Percentiles rank a stretch among this genome's conserved stretches.
Conservation (phyloP, 2,888 invertebrate genomes). For the Leptarthrus brevirostris region DNA sequence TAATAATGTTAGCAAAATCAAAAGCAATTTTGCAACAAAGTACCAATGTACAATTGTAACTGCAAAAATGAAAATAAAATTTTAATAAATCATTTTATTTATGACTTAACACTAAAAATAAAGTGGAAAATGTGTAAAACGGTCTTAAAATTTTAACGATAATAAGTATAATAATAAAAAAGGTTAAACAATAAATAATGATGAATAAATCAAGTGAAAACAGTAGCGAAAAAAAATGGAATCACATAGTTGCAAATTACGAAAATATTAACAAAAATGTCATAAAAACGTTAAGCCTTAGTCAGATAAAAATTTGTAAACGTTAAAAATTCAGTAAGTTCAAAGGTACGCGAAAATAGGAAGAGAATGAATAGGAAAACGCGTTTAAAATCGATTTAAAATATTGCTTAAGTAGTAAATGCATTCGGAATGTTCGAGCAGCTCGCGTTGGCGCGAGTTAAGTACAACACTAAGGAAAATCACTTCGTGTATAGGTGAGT, state of each 20-base stretch:
- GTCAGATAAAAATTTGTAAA: conserved; percentile 16
- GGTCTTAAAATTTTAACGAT: conserved; percentile 6
- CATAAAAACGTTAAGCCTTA: conserved; percentile 37
- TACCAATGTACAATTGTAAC: background rate
- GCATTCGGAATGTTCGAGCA: conserved; percentile 40
- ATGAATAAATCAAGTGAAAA: background rate
- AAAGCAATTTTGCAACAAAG: background rate
- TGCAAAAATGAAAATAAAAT: background rate
- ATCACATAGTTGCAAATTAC: conserved; percentile 11
- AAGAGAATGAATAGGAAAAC: conserved; percentile 17
- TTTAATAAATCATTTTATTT: conserved; percentile 25
- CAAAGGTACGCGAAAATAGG: conserved; percentile 8
- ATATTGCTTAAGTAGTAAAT: conserved; percentile 43
- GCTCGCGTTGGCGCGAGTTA: background rate
- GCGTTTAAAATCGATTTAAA: conserved; percentile 24
- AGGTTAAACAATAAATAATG: conserved; percentile 30
- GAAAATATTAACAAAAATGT: conserved; percentile 31
- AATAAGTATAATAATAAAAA: conserved; percentile 2
- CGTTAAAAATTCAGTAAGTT: conserved; percentile 27
- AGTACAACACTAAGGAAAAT: conserved; percentile 13
- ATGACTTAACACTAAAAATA: conserved; percentile 21
- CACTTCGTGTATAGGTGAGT: conserved; percentile 32
- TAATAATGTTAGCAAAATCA: background rate
- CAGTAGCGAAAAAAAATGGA: background rate
- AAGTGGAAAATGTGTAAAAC: conserved; percentile 14